Evolutionary conservation across 2,797 vertebrate species (phyloP), one percentile per base, ranked within the genome.

Genomic region (Ispidina lecontei): DNA sequence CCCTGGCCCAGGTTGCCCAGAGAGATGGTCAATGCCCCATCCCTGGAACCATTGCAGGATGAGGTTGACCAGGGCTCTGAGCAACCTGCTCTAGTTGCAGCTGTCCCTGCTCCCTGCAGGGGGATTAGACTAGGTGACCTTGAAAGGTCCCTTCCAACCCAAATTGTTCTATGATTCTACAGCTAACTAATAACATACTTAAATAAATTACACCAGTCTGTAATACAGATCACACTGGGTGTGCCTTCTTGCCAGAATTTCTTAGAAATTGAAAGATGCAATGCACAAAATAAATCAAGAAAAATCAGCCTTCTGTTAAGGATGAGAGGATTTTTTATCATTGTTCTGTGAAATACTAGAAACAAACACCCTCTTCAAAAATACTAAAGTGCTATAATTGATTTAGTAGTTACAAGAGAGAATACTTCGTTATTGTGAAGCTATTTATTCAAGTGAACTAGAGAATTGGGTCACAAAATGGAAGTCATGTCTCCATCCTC

Each of bases 291-390:
- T 39, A 22, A 13, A 12, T 23, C 5, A 14, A 19, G 17, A 28
- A 47, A 59, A 46, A 31, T 41, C 11, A 56, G 2, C 44, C 8
- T 64, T 5, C 4, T 51, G 17, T 77, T 82, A 85, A 56, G 64
- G 46, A 33, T 10, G 2, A 31, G 4, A 51, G 3, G 1, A 0
- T 6, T 49, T 65, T 59, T 13, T 20, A 2, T 35, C 10, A 3
- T 54, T 54, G 6, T 49, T 7, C 9, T 46, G n/a, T 58, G 47
- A 83, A 82, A 62, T 59, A 17, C 56, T 35, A 23, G 21, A 52
- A 37, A 52, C 8, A 46, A 20, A 15, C 2, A 3, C 17, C 12
- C 14, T 6, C 12, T 59, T 68, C 26, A 64, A 52, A 88, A 31
- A 33, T 55, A 12, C 4, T 19, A 5, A 80, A 74, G 41, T 51